Evolutionary conservation across 1,140 invertebrate genomes (phyloP), one percentile per base, ranked within the genome.

Genomic region (Diachasma alloeum): DNA sequence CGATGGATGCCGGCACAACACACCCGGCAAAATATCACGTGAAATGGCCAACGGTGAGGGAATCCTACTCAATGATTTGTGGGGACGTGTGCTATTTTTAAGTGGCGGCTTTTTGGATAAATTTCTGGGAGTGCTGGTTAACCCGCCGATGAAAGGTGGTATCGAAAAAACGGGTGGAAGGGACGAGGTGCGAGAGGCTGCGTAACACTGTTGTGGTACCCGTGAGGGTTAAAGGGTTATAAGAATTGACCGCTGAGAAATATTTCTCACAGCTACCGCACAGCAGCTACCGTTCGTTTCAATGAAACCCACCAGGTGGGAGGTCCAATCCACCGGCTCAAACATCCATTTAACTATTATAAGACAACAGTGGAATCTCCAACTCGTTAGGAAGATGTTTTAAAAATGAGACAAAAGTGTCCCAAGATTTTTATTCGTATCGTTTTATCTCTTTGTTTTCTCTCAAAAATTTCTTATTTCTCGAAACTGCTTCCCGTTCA

Each of bases 381-480:
- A 22, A 78, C 76, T 80, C 79, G 77, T 80, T 78, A 80, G 72
- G 70, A 80, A 78, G 76, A 76, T 76, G 79, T 80, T 76, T 78
- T 70, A 77, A 69, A 77, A 80, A 80, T 77, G 73, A 80, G 73
- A 59, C 73, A 72, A 75, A 72, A 17, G 0, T 53, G 42, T 39
- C 3, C 8, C 26, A 5, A 56, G 13, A 53, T 37, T 72, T 36
- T 56, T 59, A 56, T 31, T n/a, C 39, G 0, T 37, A 37, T 48
- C 24, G 63, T 31, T 63, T 44, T 26, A 26, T 70, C 19, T 73
- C 46, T 31, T 31, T 26, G 31, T 67, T 72, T 39, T 19, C 10
- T 72, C 37, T 70, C 10, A 63, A 53, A 53, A 53, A 59, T 77
- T 39, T 44, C 56, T 75, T 48, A 68, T 78, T 74, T 39, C 69